A percentile compares a stretch with the other conserved stretches of the same genome.
Conservation (phyloP, 2,888 invertebrate species). For the Mythimna ferrago region DNA sequence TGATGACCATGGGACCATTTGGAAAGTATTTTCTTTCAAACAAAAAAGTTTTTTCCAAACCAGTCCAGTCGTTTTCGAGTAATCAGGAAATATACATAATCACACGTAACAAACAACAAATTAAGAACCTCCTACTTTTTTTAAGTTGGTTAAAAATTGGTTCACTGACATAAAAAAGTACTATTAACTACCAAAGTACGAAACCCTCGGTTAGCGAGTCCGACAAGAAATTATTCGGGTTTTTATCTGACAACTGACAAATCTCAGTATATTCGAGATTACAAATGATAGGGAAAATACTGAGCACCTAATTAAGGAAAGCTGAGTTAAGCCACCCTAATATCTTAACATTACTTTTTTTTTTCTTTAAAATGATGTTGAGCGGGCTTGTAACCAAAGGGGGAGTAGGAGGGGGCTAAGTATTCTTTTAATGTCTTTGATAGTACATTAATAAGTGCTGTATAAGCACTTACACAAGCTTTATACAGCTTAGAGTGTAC, state of each 20-base stretch:
- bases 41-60: no score
- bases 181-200: background rate
- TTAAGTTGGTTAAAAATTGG: no score
- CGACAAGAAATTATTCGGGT: background rate
- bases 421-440: slow-evolving; percentile 19
- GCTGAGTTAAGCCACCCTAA: slow-evolving; percentile 65
- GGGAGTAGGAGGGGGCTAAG: background rate
- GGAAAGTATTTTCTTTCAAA: no score
- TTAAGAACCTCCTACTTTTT: no score
- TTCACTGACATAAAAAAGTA: background rate
- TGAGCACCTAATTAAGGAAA: slow-evolving; percentile 71
- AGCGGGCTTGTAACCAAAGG: slow-evolving; percentile 31
- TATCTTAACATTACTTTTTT: slow-evolving; percentile 67
- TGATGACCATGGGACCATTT: no score
- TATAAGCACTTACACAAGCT: background rate
- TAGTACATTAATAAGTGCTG: no score
- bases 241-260: slow-evolving; percentile 54
- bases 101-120: no score
- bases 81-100: no score
- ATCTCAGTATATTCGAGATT: slow-evolving; percentile 64
- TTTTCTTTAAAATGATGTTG: slow-evolving; percentile 39
- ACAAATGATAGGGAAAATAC: slow-evolving; percentile 68
- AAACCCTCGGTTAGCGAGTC: background rate
- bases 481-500: no score
- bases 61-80: no score